Evolutionary conservation across 2,888 invertebrate species (phyloP), one percentile per base, ranked within the genome.

Genomic region (Drosophila imparisetae): DNA sequence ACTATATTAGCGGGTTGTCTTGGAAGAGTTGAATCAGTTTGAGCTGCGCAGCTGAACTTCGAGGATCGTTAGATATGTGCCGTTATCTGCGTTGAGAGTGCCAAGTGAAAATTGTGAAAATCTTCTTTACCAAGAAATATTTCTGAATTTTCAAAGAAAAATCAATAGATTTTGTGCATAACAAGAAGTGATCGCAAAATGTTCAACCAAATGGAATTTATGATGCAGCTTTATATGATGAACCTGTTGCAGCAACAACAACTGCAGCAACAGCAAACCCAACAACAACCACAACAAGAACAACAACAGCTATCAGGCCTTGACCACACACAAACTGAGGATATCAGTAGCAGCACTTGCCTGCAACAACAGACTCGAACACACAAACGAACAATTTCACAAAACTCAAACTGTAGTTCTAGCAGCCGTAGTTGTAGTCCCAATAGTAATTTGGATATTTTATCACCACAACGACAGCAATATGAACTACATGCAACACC

Each of bases 401-500:
- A 92, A 89, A 90, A 84, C 78, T 83, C 83, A 80, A 91, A 91
- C 90, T 88, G 91, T 92, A 92, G 92, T 92, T 45, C 15, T 15
- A 91, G 92, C 91, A 92, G 92, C 90, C 87, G 92, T 92, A 92
- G 92, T 92, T 86, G 92, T 91, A 92, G 92, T 92, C 91, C 91
- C 85, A 92, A 92, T 91, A 92, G 91, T 92, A 92, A 92, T 92
- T 90, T 86, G 87, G 91, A 89, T 80, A 81, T 74, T 76, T 80
- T 75, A 52, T 62, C 76, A 50, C 38, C 59, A 60, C 30, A 57
- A 11, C 63, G 76, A 59, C 78, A 45, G 24, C 45, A 68, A 76
- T 62, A 65, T 73, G 78, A 78, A 68, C 66, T 62, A 66, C 55
- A 49, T 42, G 64, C 74, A 63, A 64, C 77, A 77, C 66, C 77